Percentiles rank a stretch among this genome's conserved stretches.
Conservation (phyloP, 2,113 vertebrate genomes). For the Mionectes macconnelli region DNA sequence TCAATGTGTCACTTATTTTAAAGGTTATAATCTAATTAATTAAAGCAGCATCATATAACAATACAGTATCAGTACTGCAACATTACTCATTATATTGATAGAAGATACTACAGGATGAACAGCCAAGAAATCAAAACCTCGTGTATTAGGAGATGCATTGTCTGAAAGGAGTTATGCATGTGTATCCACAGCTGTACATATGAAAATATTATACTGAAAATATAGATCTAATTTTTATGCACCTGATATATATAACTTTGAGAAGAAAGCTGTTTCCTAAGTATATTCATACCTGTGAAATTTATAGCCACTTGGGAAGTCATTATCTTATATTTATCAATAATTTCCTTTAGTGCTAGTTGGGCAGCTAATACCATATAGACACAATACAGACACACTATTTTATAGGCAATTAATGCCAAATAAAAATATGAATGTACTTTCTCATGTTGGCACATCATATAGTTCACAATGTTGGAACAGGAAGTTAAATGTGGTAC, state of each 20-base stretch:
- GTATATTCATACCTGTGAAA: neutral
- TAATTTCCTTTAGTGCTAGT: neutral
- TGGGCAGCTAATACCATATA: neutral
- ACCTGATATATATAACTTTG: neutral
- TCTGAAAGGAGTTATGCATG: neutral
- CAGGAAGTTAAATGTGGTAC: neutral
- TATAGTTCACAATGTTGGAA: slow-evolving; percentile 14
- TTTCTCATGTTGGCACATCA: slow-evolving; percentile 19
- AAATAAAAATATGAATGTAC: neutral
- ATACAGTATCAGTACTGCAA: slow-evolving; percentile 14
- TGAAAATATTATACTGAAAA: neutral
- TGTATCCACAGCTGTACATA: neutral
- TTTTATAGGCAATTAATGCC: slow-evolving; percentile 6
- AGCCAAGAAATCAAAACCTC: neutral
- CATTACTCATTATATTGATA: neutral
- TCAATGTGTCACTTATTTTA: slow-evolving; percentile 29
- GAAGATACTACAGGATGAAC: neutral
- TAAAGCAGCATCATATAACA: slow-evolving; percentile 14
- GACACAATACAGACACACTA: neutral
- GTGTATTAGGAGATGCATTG: neutral
- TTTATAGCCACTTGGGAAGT: neutral
- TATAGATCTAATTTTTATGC: neutral
- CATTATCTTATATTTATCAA: neutral
- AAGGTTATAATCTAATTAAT: slow-evolving; percentile 42
- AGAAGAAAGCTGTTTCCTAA: slow-evolving; percentile 3